Evolutionary conservation across 1,140 invertebrate genomes (phyloP).

Genomic region (Scylla paramamosain): DNA sequence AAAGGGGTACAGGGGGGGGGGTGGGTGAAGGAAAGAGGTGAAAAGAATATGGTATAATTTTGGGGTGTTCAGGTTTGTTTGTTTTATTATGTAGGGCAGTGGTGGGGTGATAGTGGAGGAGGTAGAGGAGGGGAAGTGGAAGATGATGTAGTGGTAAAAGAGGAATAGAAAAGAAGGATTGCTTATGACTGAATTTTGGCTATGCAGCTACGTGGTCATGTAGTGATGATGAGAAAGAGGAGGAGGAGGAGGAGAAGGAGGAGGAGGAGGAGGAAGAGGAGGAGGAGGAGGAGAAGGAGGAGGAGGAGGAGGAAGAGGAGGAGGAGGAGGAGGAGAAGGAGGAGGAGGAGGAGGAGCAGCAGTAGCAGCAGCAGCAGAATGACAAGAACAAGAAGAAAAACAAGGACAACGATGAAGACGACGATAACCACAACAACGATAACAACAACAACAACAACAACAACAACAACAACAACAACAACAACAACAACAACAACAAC

Average conservation of each 20-base stretch:
- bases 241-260: neutral
- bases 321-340: no score
- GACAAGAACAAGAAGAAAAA: neutral
- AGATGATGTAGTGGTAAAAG: neutral
- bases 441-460: neutral
- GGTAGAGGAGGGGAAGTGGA: neutral
- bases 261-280: neutral
- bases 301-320: no score
- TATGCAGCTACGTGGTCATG: neutral
- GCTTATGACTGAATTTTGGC: neutral
- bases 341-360: no score
- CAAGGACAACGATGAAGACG: neutral
- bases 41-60: neutral
- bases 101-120: neutral
- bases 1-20: neutral
- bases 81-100: no score
- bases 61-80: no score
- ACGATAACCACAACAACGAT: neutral
- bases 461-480: neutral
- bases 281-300: neutral
- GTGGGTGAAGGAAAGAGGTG: neutral
- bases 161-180: neutral
- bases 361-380: neutral
- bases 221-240: neutral
- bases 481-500: neutral